phyloP scores from a whole-genome alignment of 2,113 vertebrate genomes.

The Pachypanchax playfairii region DNA sequence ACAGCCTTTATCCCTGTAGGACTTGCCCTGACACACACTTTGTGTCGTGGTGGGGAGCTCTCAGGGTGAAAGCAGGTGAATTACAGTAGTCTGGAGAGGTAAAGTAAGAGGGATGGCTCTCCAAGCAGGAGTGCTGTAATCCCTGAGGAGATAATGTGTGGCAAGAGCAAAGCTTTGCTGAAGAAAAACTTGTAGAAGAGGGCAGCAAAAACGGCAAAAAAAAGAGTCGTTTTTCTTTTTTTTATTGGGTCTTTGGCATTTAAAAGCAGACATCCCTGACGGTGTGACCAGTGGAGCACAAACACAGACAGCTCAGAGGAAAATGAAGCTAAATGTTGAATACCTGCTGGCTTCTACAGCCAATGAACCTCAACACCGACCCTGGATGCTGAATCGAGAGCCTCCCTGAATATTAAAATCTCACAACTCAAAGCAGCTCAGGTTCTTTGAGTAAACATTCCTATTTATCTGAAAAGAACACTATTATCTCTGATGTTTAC shows the following conservation, averaged over 20 bases:
- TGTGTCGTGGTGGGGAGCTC: slow-evolving; percentile 27
- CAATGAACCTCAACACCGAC: slow-evolving; percentile 44
- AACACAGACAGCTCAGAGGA: slow-evolving; percentile 41
- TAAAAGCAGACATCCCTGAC: slow-evolving; percentile 19
- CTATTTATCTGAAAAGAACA: background rate
- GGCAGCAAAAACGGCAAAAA: background rate
- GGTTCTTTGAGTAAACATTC: background rate
- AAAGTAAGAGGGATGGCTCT: slow-evolving; percentile 49
- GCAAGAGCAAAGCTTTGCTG: slow-evolving; percentile 23
- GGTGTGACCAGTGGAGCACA: slow-evolving; percentile 41
- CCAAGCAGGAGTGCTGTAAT: slow-evolving; percentile 26
- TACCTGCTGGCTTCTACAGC: slow-evolving; percentile 39
- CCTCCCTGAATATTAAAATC: slow-evolving; percentile 26
- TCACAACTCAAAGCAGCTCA: background rate
- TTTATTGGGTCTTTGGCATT: slow-evolving; percentile 31
- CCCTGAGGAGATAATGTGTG: slow-evolving; percentile 56
- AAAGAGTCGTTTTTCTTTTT: slow-evolving; percentile 5
- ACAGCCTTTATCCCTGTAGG: slow-evolving; percentile 22
- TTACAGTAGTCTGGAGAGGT: slow-evolving; percentile 39
- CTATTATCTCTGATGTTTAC: slow-evolving; percentile 1
- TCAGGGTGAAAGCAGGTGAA: slow-evolving; percentile 39
- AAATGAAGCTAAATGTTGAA: slow-evolving; percentile 56
- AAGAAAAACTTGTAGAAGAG: slow-evolving; percentile 9
- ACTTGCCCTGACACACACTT: slow-evolving; percentile 19
- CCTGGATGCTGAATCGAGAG: slow-evolving; percentile 13